Percentiles rank a stretch among this genome's conserved stretches.
These are phyloP conservation scores for Alectoris magna DNA, from an alignment of 2,797 vertebrate genomes.

Conservation along the genomic window DNA sequence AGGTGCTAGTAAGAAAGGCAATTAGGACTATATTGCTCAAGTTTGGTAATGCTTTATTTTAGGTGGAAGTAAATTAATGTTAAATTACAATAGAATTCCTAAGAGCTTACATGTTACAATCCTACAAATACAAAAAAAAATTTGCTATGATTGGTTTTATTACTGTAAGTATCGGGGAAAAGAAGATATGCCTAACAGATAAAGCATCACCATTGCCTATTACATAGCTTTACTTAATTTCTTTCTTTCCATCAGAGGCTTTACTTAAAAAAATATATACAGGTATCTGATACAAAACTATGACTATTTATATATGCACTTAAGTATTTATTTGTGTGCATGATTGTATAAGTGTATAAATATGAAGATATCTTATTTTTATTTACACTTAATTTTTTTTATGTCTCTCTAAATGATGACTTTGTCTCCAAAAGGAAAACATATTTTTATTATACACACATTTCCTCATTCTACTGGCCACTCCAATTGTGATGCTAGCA, in stretches of 20 bases:
- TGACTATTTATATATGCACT: accelerated
- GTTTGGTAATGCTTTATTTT: not conserved
- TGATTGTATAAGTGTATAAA: not conserved
- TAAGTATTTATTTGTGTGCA: not conserved
- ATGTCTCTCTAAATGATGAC: constrained; percentile 16
- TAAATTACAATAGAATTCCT: constrained; percentile 36
- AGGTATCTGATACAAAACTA: not conserved
- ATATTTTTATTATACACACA: not conserved
- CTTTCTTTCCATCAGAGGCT: not conserved
- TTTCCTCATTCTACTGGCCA: not conserved
- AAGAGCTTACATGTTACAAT: not conserved
- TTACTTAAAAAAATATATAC: not conserved
- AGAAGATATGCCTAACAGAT: no score
- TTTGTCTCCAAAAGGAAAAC: not conserved
- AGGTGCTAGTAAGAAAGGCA: not conserved
- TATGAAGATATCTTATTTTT: not conserved
- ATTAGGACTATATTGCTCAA: not conserved
- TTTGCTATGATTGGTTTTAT: constrained; percentile 8
- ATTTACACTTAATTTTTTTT: constrained; percentile 3
- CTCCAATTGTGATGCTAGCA: constrained; percentile 8
- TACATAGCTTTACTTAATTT: not conserved
- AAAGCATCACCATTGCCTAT: no score
- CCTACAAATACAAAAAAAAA: not conserved
- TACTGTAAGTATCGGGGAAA: not conserved
- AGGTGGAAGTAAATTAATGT: constrained; percentile 42